Evolutionary conservation across 2,797 vertebrate genomes (phyloP).

Genomic region (Pteropus rufus): DNA sequence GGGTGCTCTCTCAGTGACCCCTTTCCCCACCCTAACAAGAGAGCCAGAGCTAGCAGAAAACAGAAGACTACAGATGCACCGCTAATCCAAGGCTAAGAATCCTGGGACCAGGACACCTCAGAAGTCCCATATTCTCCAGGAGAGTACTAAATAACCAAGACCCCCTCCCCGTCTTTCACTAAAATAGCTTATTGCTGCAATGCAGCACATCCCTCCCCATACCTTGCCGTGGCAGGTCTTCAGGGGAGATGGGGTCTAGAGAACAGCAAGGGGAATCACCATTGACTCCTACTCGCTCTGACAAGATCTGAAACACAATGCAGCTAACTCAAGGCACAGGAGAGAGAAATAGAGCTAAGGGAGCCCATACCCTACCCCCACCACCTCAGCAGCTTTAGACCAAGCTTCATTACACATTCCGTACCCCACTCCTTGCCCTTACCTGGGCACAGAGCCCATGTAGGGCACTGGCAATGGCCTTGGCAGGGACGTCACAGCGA

Average conservation of each 20-base stretch:
- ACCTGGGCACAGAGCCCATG: constrained; percentile 97
- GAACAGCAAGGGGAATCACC: constrained; percentile 82
- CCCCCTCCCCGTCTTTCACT: not conserved
- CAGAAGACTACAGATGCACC: not conserved
- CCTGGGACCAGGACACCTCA: not conserved
- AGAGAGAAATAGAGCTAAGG: not conserved
- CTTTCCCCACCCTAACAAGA: not conserved
- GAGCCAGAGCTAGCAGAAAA: not conserved
- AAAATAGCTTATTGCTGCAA: not conserved
- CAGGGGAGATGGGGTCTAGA: constrained; percentile 88
- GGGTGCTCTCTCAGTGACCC: not conserved
- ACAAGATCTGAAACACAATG: constrained; percentile 87
- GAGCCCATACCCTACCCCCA: not conserved
- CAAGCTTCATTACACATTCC: not conserved
- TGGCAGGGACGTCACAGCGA: constrained; percentile 93
- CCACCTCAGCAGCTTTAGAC: not conserved
- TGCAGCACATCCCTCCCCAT: not conserved
- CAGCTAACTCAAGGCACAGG: not conserved
- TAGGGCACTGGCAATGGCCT: constrained; percentile 92
- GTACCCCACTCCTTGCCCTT: constrained; percentile 27
- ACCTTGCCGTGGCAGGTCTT: constrained; percentile 93
- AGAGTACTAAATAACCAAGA: not conserved
- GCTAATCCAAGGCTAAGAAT: constrained; percentile 1
- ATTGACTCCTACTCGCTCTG: constrained; percentile 84
- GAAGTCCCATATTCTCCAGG: not conserved